Evolutionary conservation across 2,797 vertebrate genomes (phyloP), one percentile per base, ranked within the genome.

Genomic region (Eulemur albifrons): DNA sequence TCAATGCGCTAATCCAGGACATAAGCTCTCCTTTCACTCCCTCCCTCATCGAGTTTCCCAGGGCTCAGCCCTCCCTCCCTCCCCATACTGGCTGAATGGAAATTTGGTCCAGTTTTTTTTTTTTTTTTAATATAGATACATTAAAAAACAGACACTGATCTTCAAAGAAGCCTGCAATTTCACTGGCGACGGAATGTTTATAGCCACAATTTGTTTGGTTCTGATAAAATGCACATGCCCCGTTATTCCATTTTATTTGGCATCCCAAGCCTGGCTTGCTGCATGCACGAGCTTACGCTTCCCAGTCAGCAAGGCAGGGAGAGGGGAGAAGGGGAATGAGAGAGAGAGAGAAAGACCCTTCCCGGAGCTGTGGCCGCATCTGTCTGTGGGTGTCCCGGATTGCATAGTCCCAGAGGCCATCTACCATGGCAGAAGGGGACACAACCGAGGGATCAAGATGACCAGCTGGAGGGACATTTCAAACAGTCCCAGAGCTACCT

Each of bases 1-100:
- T 99, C 99, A 99, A 93, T 97, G 97, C 98, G 98, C 98, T 99
- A 99, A 99, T 99, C 94, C 70, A 98, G 99, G 98, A 98, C 99
- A 99, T 98, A 99, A 97, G 97, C 94, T 93, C 94, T 98, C 69
- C 90, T 97, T 90, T 77, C 45, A 86, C 96, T 98, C 43, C 98
- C 97, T 98, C 96, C 96, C 96, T 97, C 96, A 94, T 97, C 98
- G 98, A 96, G 97, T 98, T 99, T 97, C 97, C 97, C 96, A 94
- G 69, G 92, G 90, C 96, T 93, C 54, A 89, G 88, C 54, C 94
- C 32, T 97, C 57, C 76, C 54, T 95, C 90, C 88, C 95, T 95
- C 90, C 67, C 86, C 98, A 93, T 94, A n/a, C 81, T 94, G 77
- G 95, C 88, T 88, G 69, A 95, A 80, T 98, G 85, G 76, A 98